phyloP scores from a whole-genome alignment of 2,113 vertebrate species.

The Crocuta crocuta region DNA sequence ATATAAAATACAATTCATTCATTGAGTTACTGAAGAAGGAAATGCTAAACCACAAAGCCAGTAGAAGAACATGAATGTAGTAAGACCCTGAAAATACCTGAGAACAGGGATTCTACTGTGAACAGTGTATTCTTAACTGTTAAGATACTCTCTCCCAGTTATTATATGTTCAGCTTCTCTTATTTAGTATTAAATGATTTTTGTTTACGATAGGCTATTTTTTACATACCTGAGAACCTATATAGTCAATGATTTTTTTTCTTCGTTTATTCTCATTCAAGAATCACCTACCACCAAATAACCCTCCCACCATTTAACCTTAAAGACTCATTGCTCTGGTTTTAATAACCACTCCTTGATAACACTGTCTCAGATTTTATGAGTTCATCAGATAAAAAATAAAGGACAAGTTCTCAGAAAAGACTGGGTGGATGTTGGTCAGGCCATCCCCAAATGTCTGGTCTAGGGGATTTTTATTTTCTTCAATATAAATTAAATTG shows the following conservation, averaged over 20 bases:
- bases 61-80: neutral
- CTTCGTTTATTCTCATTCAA: neutral
- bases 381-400: neutral
- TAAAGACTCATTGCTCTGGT: neutral
- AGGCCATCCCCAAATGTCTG: neutral
- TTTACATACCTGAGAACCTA: neutral
- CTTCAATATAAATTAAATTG: neutral
- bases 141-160: neutral
- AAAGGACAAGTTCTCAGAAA: neutral
- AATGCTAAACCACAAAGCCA: neutral
- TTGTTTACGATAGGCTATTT: neutral
- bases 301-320: neutral
- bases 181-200: neutral
- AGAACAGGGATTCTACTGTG: neutral
- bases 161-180: neutral
- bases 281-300: neutral
- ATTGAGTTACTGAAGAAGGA: neutral
- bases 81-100: neutral
- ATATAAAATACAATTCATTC: neutral
- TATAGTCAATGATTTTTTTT: neutral
- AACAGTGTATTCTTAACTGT: neutral
- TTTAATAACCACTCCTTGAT: neutral
- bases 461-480: neutral
- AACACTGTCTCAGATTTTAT: neutral
- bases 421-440: neutral